These are phyloP conservation scores for Chelonoidis abingdonii DNA, from an alignment of 2,113 vertebrate genomes.

Conservation along the genomic window DNA sequence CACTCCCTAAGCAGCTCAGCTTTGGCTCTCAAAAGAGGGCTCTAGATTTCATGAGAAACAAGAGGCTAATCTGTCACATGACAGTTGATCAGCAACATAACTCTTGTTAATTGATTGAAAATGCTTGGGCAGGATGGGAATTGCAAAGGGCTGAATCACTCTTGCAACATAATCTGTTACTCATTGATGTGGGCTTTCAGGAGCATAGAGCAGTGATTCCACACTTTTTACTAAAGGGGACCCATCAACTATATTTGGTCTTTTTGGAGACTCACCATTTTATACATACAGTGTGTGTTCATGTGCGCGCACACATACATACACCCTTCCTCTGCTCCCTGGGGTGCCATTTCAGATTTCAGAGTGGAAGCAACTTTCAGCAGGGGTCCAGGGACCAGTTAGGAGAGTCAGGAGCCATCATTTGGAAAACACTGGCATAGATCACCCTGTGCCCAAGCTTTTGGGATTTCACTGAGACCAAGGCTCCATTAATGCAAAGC, in stretches of 20 bases:
- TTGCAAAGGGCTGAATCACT: not conserved
- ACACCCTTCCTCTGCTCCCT: no score
- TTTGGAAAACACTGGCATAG: not conserved
- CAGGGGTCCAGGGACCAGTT: no score
- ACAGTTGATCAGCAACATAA: not conserved
- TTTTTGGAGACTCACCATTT: not conserved
- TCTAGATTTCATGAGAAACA: not conserved
- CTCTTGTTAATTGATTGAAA: not conserved
- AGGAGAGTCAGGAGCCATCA: no score
- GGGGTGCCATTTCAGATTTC: no score
- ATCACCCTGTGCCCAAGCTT: not conserved
- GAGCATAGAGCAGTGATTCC: not conserved
- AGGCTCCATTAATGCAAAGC: no score
- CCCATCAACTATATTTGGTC: not conserved
- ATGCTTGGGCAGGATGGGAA: not conserved
- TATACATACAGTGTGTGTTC: not conserved
- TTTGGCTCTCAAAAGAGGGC: not conserved
- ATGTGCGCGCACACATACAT: no score
- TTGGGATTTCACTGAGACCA: not conserved
- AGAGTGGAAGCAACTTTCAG: no score
- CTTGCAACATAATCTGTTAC: accelerated
- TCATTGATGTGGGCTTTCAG: not conserved
- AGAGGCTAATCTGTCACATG: not conserved
- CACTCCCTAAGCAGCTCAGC: not conserved
- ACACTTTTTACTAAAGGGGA: no score